phyloP scores from a whole-genome alignment of 2,797 vertebrate species.

The Cygnus olor region DNA sequence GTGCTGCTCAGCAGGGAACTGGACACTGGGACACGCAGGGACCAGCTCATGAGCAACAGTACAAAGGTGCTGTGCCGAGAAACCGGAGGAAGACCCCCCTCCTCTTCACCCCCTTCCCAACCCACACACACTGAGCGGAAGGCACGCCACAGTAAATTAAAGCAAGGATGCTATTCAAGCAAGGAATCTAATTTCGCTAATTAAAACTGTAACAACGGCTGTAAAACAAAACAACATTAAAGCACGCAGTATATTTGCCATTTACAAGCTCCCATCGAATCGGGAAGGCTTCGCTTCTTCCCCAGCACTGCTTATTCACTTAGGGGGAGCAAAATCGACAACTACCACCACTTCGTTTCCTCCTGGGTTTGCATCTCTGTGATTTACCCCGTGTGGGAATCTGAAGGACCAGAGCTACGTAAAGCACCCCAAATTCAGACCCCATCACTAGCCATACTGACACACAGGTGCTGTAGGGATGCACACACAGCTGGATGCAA shows the following conservation, averaged over 20 bases:
- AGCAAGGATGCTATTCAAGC: constrained; percentile 28
- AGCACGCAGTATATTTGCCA: background rate
- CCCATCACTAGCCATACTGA: background rate
- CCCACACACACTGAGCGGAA: rapidly evolving
- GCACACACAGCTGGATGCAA: too few species aligned
- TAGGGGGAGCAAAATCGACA: background rate
- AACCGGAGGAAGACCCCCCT: too few species aligned
- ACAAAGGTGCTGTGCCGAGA: background rate
- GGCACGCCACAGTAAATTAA: background rate
- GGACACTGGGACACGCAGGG: background rate
- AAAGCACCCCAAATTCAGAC: background rate
- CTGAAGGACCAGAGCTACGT: background rate
- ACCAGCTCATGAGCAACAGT: background rate
- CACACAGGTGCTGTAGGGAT: too few species aligned
- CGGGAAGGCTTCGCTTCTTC: background rate
- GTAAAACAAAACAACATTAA: constrained; percentile 38
- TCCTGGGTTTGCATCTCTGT: background rate
- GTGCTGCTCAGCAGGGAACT: background rate
- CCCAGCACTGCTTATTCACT: background rate
- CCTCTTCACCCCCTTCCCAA: background rate
- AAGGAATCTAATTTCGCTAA: constrained; percentile 43
- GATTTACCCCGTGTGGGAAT: background rate
- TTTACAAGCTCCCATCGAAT: background rate
- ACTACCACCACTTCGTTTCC: background rate
- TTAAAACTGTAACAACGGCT: constrained; percentile 24